Evolutionary conservation across 2,113 vertebrate genomes (phyloP).

Genomic region (Girardinichthys multiradiatus): DNA sequence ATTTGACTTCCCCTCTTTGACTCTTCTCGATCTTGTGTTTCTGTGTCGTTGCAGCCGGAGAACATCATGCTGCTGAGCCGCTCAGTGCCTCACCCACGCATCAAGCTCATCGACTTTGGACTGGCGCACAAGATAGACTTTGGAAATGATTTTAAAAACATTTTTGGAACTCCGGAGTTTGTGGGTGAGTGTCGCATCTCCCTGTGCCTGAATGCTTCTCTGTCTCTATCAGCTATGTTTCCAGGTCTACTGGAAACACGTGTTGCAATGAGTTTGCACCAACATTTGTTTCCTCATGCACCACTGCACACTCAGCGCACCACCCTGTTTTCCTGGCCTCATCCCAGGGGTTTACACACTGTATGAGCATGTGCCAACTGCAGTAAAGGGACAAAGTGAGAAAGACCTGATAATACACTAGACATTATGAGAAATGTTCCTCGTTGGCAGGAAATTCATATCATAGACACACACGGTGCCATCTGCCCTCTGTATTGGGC

Average conservation of each 20-base stretch:
- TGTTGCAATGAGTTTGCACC: not conserved
- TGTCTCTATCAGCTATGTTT: not conserved
- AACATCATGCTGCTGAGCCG: slow-evolving; percentile 98
- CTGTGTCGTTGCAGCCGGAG: slow-evolving; percentile 84
- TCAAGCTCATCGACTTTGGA: slow-evolving; percentile 98
- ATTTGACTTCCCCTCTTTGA: accelerated
- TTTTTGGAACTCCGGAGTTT: slow-evolving; percentile 97
- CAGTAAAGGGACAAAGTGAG: slow-evolving; percentile 43
- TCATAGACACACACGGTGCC: slow-evolving; percentile 15
- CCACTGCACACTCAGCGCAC: not conserved
- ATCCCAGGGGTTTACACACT: slow-evolving; percentile 30
- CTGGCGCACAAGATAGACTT: slow-evolving; percentile 98
- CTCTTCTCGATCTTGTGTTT: not conserved
- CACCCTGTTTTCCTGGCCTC: slow-evolving; percentile 41
- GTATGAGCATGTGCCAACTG: slow-evolving; percentile 54
- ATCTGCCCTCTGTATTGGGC: slow-evolving; percentile 16
- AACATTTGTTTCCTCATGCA: not conserved
- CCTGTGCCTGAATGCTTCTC: not conserved
- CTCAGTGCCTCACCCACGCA: slow-evolving; percentile 92
- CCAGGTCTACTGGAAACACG: too few species aligned
- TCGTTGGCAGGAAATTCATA: slow-evolving; percentile 29
- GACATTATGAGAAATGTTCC: slow-evolving; percentile 37
- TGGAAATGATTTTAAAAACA: slow-evolving; percentile 98
- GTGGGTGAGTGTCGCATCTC: slow-evolving; percentile 85
- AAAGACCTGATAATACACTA: slow-evolving; percentile 58